Conservation (phyloP, 2,888 invertebrate species). For the Leptothorax acervorum region DNA sequence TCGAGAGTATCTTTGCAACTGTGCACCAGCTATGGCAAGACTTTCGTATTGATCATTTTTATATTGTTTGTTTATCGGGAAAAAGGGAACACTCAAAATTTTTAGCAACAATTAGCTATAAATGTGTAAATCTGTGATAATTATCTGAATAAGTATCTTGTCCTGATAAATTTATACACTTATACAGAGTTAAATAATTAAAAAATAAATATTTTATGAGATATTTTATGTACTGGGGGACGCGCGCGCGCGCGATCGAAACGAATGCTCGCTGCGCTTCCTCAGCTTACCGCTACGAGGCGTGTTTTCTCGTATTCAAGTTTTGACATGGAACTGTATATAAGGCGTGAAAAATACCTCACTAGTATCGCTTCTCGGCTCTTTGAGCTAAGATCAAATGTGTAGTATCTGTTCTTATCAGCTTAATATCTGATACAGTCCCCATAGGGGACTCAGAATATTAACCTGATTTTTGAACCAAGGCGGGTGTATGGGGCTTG, state of each 20-base stretch:
- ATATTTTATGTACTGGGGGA: too few species aligned
- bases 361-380: not conserved
- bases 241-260: too few species aligned
- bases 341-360: not conserved
- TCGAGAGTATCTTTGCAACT: slow-evolving; percentile 72
- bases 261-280: too few species aligned
- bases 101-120: not conserved
- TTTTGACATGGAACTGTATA: not conserved
- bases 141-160: not conserved
- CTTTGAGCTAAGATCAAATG: slow-evolving; percentile 13
- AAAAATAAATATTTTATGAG: too few species aligned
- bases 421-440: slow-evolving; percentile 27
- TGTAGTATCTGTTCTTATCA: slow-evolving; percentile 20
- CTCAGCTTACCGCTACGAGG: not conserved
- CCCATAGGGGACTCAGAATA: slow-evolving; percentile 2
- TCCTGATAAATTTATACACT: not conserved
- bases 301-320: not conserved
- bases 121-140: not conserved
- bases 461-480: not conserved
- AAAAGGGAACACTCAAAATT: not conserved
- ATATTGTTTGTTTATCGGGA: not conserved
- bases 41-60: not conserved
- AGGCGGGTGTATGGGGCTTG: not conserved
- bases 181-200: too few species aligned
- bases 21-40: slow-evolving; percentile 59